These are phyloP conservation scores for Drosophila virilis DNA, from an alignment of 1,140 invertebrate genomes.

Conservation along the genomic window DNA sequence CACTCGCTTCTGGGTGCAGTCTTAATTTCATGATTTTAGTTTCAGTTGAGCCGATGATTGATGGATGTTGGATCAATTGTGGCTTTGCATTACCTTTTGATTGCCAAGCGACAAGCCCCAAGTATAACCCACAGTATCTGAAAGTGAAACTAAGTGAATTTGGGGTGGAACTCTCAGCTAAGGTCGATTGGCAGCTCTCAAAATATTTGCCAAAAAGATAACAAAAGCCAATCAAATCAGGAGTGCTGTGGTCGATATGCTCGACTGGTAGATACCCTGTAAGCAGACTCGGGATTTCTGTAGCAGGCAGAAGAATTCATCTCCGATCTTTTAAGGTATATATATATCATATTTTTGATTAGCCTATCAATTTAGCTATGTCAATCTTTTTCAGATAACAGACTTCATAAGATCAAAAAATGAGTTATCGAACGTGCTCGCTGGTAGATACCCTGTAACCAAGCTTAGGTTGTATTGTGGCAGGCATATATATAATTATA, in stretches of 20 bases:
- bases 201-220: conserved; percentile 21
- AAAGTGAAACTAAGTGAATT: conserved; percentile 31
- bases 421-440: not conserved
- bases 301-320: too few relatives aligned
- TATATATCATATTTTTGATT: too few relatives aligned
- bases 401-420: too few relatives aligned
- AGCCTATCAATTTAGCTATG: too few relatives aligned
- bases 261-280: not conserved
- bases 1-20: conserved; percentile 59
- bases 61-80: conserved; percentile 59
- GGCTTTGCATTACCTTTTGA: conserved; percentile 42
- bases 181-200: conserved; percentile 26
- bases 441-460: not conserved
- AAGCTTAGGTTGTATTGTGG: too few relatives aligned
- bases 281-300: not conserved
- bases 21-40: conserved; percentile 13
- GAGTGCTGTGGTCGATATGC: not conserved
- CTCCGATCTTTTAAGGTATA: too few relatives aligned
- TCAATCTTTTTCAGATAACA: too few relatives aligned
- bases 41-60: conserved; percentile 54
- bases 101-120: conserved; percentile 43
- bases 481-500: too few relatives aligned
- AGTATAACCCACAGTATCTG: conserved; percentile 2
- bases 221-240: conserved; percentile 14
- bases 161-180: conserved; percentile 22